A percentile compares a stretch with the other conserved stretches of the same genome.
These are phyloP conservation scores for Malacosoma neustria DNA, from an alignment of 2,888 invertebrate species.

Conservation along the genomic window DNA sequence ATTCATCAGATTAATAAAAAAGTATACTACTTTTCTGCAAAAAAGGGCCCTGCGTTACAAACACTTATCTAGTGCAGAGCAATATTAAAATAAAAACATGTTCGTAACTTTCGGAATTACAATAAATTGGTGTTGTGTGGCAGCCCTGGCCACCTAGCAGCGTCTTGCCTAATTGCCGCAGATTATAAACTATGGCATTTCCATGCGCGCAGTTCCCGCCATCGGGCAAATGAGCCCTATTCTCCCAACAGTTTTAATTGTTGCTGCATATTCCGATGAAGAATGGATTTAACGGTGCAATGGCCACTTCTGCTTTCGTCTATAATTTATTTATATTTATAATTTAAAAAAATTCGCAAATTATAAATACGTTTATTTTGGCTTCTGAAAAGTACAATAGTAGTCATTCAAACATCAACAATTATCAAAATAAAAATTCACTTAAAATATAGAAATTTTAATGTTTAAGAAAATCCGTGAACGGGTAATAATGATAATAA, in stretches of 20 bases:
- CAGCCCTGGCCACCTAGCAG: neutral
- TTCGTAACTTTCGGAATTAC: neutral
- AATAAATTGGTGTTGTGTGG: neutral
- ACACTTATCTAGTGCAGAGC: neutral
- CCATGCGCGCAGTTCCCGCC: neutral
- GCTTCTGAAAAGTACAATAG: too few relatives aligned
- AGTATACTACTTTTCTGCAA: neutral
- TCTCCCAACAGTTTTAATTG: neutral
- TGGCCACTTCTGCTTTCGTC: too few relatives aligned
- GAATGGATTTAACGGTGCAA: neutral
- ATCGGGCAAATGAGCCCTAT: neutral
- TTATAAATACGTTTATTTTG: too few relatives aligned
- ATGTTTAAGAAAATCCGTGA: too few relatives aligned
- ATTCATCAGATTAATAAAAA: too few relatives aligned
- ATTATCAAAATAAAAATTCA: too few relatives aligned
- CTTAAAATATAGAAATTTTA: too few relatives aligned
- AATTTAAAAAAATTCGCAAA: too few relatives aligned
- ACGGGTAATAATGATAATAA: too few relatives aligned
- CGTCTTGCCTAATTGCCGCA: neutral
- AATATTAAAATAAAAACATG: neutral
- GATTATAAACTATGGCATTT: neutral
- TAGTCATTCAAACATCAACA: too few relatives aligned
- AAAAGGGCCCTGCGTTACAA: neutral
- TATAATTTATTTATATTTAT: too few relatives aligned
- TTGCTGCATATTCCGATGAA: neutral